Evolutionary conservation across 2,797 vertebrate species (phyloP).

Genomic region (Phataginus tricuspis): DNA sequence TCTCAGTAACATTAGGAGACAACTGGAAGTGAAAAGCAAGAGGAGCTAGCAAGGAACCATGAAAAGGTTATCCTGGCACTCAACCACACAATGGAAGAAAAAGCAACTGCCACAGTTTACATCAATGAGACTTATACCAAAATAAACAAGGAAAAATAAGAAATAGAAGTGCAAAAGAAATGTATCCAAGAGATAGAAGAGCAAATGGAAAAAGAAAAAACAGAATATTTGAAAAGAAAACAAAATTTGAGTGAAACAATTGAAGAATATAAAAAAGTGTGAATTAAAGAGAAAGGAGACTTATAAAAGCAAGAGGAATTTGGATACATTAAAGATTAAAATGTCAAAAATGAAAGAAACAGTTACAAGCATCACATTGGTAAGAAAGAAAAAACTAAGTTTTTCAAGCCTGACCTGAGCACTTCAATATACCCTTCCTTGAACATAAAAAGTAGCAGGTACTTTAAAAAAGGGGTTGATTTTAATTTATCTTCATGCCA

Average conservation of each 20-base stretch:
- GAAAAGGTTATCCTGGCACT: slow-evolving; percentile 77
- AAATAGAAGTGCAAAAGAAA: slow-evolving; percentile 39
- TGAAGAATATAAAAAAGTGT: no score
- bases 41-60: slow-evolving; percentile 65
- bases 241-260: slow-evolving; percentile 5
- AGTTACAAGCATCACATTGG: no score
- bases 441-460: no score
- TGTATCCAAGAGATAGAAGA: slow-evolving; percentile 66
- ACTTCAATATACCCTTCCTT: no score
- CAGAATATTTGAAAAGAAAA: slow-evolving; percentile 71
- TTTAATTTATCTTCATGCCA: no score
- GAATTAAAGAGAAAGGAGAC: no score
- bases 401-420: no score
- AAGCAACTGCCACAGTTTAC: slow-evolving; percentile 77
- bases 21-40: slow-evolving; percentile 85
- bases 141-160: slow-evolving; percentile 77
- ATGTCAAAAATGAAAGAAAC: no score
- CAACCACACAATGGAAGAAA: slow-evolving; percentile 84
- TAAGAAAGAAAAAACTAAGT: no score
- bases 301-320: no score
- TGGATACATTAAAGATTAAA: no score
- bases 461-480: no score
- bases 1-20: slow-evolving; percentile 79
- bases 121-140: slow-evolving; percentile 81
- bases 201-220: slow-evolving; percentile 76